phyloP scores from a whole-genome alignment of 2,888 invertebrate genomes.

The Drosophila anomalipes region DNA sequence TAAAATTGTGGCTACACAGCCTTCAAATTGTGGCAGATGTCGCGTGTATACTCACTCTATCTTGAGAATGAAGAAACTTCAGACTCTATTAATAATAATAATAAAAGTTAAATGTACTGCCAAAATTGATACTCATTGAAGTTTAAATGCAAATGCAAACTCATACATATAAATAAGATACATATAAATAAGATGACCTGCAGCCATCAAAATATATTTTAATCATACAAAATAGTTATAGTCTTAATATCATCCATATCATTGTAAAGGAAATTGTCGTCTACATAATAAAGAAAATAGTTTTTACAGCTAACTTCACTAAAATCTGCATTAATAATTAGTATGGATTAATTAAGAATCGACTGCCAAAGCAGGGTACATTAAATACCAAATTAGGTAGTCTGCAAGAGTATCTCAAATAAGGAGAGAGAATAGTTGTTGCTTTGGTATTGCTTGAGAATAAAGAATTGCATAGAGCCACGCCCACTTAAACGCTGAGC shows the following conservation, averaged over 20 bases:
- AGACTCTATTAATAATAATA: neutral
- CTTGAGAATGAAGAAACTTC: neutral
- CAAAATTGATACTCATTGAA: neutral
- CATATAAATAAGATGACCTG: neutral
- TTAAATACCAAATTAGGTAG: neutral
- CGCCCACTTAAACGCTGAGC: slow-evolving; percentile 54
- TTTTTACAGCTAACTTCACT: neutral
- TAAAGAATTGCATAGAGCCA: slow-evolving; percentile 19
- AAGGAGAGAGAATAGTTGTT: neutral
- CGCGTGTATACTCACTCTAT: neutral
- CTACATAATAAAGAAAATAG: neutral
- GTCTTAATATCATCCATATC: neutral
- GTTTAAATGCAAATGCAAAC: neutral
- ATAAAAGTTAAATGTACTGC: neutral
- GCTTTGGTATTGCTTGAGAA: neutral
- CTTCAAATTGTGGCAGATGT: neutral
- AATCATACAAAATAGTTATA: neutral
- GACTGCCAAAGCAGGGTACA: neutral
- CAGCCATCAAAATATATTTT: neutral
- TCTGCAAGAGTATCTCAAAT: neutral
- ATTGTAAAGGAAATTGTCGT: neutral
- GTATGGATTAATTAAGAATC: neutral
- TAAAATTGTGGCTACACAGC: neutral
- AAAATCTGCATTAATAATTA: neutral
- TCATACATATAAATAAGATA: neutral